These are phyloP conservation scores for Helicoverpa assulta DNA, from an alignment of 2,888 invertebrate genomes.

Conservation along the genomic window DNA sequence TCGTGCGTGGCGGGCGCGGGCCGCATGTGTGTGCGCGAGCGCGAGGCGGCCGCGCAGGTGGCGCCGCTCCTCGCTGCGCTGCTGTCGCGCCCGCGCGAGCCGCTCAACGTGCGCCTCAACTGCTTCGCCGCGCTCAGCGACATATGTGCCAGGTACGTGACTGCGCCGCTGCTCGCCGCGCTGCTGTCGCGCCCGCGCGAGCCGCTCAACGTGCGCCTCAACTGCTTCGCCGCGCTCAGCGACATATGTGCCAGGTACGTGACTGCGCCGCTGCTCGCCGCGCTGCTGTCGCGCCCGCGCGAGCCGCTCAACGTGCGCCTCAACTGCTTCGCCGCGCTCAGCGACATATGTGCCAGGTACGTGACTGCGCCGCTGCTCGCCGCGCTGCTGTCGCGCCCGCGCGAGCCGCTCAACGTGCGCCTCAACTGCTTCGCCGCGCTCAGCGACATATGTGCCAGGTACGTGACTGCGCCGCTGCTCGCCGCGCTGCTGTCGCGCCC, in stretches of 20 bases:
- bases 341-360: no score
- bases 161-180: conserved; percentile 79
- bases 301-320: no score
- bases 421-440: no score
- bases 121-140: conserved; percentile 92
- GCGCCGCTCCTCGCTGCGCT: conserved; percentile 91
- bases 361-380: no score
- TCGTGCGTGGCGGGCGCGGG: conserved; percentile 35
- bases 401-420: no score
- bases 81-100: conserved; percentile 91
- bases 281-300: no score
- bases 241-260: conserved; percentile 91
- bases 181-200: conserved; percentile 91
- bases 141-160: conserved; percentile 90
- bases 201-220: conserved; percentile 91
- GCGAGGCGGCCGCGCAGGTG: conserved; percentile 83
- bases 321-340: no score
- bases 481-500: no score
- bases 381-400: no score
- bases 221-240: conserved; percentile 92
- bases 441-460: no score
- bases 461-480: no score
- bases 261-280: no score
- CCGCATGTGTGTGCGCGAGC: conserved; percentile 46
- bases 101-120: conserved; percentile 91